phyloP scores from a whole-genome alignment of 2,888 invertebrate genomes.

The Cheilosia grossa region DNA sequence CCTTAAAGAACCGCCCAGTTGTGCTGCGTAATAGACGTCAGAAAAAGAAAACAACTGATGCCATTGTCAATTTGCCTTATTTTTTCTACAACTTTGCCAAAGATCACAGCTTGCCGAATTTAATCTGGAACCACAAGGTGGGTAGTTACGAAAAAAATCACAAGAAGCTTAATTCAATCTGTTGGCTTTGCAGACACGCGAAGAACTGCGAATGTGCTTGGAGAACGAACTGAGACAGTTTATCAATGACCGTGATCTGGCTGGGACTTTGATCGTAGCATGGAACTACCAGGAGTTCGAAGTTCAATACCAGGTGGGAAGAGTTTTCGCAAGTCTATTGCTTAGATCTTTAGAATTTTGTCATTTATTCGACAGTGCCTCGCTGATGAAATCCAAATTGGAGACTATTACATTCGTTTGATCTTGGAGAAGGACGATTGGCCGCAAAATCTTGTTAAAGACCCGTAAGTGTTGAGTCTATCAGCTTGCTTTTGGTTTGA shows the following conservation, averaged over 20 bases:
- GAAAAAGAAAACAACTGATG: conserved; percentile 82
- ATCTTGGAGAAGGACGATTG: conserved; percentile 95
- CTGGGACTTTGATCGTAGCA: conserved; percentile 91
- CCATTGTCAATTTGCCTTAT: conserved; percentile 85
- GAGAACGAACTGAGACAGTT: conserved; percentile 97
- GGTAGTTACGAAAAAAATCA: too few species aligned
- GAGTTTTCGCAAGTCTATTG: not conserved
- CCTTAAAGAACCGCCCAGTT: conserved; percentile 89
- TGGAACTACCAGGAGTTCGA: conserved; percentile 99
- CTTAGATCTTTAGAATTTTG: conserved; percentile 2
- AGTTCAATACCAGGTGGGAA: conserved; percentile 89
- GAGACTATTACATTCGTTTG: conserved; percentile 98
- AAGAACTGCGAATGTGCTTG: conserved; percentile 95
- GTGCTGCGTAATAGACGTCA: conserved; percentile 94
- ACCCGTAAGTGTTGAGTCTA: conserved; percentile 89
- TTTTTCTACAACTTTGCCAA: conserved; percentile 97
- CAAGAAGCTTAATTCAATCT: not conserved
- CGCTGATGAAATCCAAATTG: conserved; percentile 98
- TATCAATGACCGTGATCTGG: conserved; percentile 94
- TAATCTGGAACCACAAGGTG: conserved; percentile 99
- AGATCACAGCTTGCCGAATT: conserved; percentile 97
- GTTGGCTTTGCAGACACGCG: conserved; percentile 89
- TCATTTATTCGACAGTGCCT: conserved; percentile 85
- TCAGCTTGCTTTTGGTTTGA: not conserved
- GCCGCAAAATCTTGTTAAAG: conserved; percentile 93